phyloP scores from a whole-genome alignment of 2,113 vertebrate genomes.

The Lutjanus erythropterus region DNA sequence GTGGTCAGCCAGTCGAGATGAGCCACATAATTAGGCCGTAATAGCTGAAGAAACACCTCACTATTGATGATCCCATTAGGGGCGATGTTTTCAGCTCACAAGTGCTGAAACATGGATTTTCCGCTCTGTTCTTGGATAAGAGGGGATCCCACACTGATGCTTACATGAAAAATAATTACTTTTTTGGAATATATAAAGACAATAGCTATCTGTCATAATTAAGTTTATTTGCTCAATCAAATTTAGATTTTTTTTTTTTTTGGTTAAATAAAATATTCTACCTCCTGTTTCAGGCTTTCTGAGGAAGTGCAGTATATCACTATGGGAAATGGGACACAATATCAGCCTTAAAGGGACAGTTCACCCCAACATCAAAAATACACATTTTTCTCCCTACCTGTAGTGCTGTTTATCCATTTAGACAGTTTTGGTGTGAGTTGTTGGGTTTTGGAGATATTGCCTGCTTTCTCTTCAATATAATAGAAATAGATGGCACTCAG shows the following conservation, averaged over 20 bases:
- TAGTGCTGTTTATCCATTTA: no score
- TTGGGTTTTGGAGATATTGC: no score
- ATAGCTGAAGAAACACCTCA: conserved; percentile 80
- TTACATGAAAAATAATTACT: conserved; percentile 1
- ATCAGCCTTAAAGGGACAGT: not conserved
- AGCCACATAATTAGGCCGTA: conserved; percentile 85
- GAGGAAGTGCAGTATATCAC: not conserved
- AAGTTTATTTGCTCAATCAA: not conserved
- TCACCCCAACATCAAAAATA: no score
- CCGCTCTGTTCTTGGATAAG: conserved; percentile 15
- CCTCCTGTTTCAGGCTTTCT: not conserved
- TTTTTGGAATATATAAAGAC: not conserved
- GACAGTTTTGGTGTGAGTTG: no score
- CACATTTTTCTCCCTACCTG: no score
- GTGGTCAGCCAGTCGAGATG: conserved; percentile 89
- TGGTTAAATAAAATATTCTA: not conserved
- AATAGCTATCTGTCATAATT: not conserved
- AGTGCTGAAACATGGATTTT: conserved; percentile 50
- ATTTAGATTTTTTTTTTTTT: not conserved
- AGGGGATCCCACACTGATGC: conserved; percentile 2
- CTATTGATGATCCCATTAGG: conserved; percentile 85
- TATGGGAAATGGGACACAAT: not conserved
- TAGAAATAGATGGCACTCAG: no score
- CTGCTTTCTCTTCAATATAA: no score
- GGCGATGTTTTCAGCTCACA: conserved; percentile 35